phyloP scores from a whole-genome alignment of 2,888 invertebrate species.

The Arenicola marina region DNA sequence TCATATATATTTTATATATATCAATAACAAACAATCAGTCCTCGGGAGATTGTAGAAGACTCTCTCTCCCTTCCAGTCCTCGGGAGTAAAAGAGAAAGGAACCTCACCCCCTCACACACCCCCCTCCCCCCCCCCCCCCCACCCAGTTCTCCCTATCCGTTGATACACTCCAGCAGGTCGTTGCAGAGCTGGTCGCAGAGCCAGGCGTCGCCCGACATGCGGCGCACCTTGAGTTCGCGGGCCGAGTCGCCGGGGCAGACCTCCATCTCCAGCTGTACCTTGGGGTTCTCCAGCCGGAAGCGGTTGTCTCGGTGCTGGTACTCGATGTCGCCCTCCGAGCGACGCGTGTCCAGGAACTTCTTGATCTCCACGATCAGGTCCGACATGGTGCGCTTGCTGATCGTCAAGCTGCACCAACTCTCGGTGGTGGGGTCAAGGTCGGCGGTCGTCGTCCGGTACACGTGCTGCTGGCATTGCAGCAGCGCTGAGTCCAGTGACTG shows the following conservation, averaged over 20 bases:
- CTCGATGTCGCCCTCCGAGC: slow-evolving; percentile 41
- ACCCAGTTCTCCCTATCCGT: too few species aligned
- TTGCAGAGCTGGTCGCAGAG: slow-evolving; percentile 87
- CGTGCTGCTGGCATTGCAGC: not conserved
- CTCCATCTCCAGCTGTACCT: slow-evolving; percentile 83
- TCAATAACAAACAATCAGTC: too few species aligned
- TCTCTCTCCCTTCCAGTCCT: too few species aligned
- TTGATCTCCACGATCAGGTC: slow-evolving; percentile 79
- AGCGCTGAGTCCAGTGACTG: too few species aligned
- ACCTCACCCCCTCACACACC: too few species aligned
- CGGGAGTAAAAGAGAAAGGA: too few species aligned
- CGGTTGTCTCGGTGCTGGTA: slow-evolving; percentile 50
- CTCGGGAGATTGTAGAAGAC: too few species aligned
- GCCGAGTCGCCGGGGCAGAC: slow-evolving; percentile 68
- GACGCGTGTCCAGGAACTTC: slow-evolving; percentile 73
- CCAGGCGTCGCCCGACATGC: slow-evolving; percentile 85
- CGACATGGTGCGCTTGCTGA: slow-evolving; percentile 16
- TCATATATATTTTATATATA: too few species aligned
- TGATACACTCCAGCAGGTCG: slow-evolving; percentile 81
- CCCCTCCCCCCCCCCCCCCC: too few species aligned
- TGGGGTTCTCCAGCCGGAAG: slow-evolving; percentile 76
- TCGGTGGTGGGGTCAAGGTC: not conserved
- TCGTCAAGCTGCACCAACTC: not conserved
- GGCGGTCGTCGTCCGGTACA: not conserved
- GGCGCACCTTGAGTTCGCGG: slow-evolving; percentile 82